A percentile compares a stretch with the other conserved stretches of the same genome.
These are phyloP conservation scores for Platerodrilus igneus DNA, from an alignment of 2,888 invertebrate genomes.

Conservation along the genomic window DNA sequence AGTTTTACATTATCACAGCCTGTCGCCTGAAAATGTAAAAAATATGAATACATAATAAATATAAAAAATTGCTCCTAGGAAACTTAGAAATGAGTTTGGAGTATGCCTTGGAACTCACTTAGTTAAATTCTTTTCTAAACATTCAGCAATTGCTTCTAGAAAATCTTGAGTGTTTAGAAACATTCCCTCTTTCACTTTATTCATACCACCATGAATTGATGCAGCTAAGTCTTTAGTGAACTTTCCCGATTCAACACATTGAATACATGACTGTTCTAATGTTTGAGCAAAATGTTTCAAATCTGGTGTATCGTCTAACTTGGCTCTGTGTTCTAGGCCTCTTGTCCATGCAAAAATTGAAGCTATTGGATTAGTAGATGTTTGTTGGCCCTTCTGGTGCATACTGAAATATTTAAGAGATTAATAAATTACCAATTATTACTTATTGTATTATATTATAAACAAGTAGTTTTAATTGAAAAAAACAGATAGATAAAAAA, in stretches of 20 bases:
- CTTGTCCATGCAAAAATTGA: constrained; percentile 90
- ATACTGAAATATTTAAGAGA: constrained; percentile 58
- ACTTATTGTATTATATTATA: too few relatives aligned
- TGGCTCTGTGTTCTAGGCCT: constrained; percentile 77
- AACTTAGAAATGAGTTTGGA: too few relatives aligned
- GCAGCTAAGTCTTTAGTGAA: constrained; percentile 87
- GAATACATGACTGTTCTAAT: constrained; percentile 78
- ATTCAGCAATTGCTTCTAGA: constrained; percentile 72
- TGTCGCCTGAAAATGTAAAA: too few relatives aligned
- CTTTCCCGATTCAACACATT: constrained; percentile 75
- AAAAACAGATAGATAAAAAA: too few relatives aligned
- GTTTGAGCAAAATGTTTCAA: constrained; percentile 64
- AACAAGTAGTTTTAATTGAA: too few relatives aligned
- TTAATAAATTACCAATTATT: too few relatives aligned
- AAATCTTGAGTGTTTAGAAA: constrained; percentile 83
- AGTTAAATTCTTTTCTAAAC: constrained; percentile 54
- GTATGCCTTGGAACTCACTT: too few relatives aligned
- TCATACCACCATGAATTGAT: constrained; percentile 80
- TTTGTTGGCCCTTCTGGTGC: constrained; percentile 81
- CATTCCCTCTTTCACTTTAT: constrained; percentile 77
- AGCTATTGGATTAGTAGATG: constrained; percentile 87
- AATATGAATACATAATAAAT: too few relatives aligned
- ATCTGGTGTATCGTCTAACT: constrained; percentile 72
- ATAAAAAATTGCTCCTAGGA: too few relatives aligned
- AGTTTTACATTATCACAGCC: too few relatives aligned